Base-by-base conservation (phyloP, 2,113 vertebrate genomes). In the Tapirus terrestris region DNA sequence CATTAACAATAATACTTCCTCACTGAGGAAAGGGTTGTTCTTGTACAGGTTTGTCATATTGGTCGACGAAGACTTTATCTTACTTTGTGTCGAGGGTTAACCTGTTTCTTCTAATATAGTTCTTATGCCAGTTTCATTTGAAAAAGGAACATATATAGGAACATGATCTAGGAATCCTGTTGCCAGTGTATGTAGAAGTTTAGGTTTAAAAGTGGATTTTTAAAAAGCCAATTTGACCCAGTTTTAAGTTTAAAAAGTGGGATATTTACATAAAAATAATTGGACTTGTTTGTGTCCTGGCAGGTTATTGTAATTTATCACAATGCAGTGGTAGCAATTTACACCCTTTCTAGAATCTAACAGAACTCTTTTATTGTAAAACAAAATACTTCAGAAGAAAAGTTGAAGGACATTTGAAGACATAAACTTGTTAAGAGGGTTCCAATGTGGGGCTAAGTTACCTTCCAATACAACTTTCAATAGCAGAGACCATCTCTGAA, bases 151-250 rank as follows among this genome's bases (percentile, higher is more conserved):
- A 11, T 56, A 18, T 11, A 14, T 43, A 90, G 31, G 43, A 90
- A 65, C 4, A 77, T 61, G 23, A 56, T 56, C 63, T 79, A 82
- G 51, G 13, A 82, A 70, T 70, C 13, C 36, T 21, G 8, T 67
- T 92, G 7, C 25, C 53, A n/a, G 13, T 58, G 2, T 21, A 67
- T 63, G 18, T 9, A 96, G 48, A 94, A 89, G 51, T 85, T 85
- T 89, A 85, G 29, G 31, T 65, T 96, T 93, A 76, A 85, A 89
- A 80, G 43, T 39, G 86, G 75, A 36, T 90, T 87, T 93, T 91
- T 60, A 6, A 87, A 96, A 75, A 94, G 65, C n/a, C 33, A 68
- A 67, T 23, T 17, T 31, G 36, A 56, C 14, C 77, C 27, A 80
- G 39, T 80, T 86, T 72, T 76, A 96, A 90, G 76, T 27, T 29